Evolutionary conservation across 2,113 vertebrate species (phyloP).

Genomic region (Corapipo altera): DNA sequence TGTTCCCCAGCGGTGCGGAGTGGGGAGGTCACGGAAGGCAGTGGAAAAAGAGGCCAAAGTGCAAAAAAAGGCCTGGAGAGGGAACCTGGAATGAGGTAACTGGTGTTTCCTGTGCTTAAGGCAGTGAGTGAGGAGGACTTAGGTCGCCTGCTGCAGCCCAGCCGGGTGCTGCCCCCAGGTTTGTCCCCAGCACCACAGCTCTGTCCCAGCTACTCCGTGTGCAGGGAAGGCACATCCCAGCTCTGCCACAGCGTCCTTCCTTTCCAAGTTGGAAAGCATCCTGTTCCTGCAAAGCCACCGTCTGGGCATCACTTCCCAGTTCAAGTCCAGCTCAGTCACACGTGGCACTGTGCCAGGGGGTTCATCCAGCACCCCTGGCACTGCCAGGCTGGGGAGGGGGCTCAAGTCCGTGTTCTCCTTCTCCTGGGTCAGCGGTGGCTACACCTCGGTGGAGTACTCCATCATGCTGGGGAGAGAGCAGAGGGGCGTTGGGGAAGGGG

Average conservation of each 20-base stretch:
- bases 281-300: not conserved
- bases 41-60: not conserved
- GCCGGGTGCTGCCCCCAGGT: not conserved
- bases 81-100: not conserved
- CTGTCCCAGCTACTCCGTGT: fast-evolving
- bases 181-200: not conserved
- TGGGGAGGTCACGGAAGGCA: not conserved
- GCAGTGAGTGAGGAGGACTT: not conserved
- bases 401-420: not conserved
- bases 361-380: fast-evolving
- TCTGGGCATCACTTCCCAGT: not conserved
- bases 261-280: fast-evolving
- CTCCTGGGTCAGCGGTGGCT: not conserved
- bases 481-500: fast-evolving
- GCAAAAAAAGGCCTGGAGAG: not conserved
- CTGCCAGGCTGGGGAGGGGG: not conserved
- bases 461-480: not conserved
- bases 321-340: not conserved
- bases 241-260: not conserved
- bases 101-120: not conserved
- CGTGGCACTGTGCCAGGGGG: fast-evolving
- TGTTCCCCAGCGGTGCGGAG: fast-evolving
- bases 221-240: fast-evolving
- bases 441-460: constrained; percentile 40
- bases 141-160: not conserved